Evolutionary conservation across 1,140 invertebrate species (phyloP).

Genomic region (Drosophila ficusphila): DNA sequence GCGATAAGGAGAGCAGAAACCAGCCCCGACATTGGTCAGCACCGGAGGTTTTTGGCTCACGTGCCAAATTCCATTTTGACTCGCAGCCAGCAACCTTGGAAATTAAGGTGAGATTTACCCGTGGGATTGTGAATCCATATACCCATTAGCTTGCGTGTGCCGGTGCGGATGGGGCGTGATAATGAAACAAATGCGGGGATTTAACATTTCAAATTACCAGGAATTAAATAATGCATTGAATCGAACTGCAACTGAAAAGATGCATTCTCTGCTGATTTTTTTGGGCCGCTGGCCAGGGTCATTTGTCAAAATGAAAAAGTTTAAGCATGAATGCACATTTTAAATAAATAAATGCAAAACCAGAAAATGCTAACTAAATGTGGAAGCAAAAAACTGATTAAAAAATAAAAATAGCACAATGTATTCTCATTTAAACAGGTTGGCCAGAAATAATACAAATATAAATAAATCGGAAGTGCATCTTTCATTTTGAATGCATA

Average conservation of each 20-base stretch:
- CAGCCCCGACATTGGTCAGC: slow-evolving; percentile 91
- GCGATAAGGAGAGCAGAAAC: slow-evolving; percentile 89
- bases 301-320: neutral
- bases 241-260: slow-evolving; percentile 20
- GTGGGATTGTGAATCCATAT: slow-evolving; percentile 1
- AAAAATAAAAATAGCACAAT: neutral
- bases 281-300: slow-evolving; percentile 4
- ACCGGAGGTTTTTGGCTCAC: slow-evolving; percentile 90
- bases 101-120: slow-evolving; percentile 77
- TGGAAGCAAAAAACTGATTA: neutral
- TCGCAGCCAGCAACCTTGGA: slow-evolving; percentile 90
- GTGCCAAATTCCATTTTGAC: slow-evolving; percentile 90
- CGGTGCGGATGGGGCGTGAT: neutral
- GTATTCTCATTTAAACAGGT: slow-evolving; percentile 3
- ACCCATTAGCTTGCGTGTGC: slow-evolving; percentile 19
- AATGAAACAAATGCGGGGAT: slow-evolving; percentile 1
- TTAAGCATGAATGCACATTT: slow-evolving; percentile 9
- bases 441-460: neutral
- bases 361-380: slow-evolving; percentile 15
- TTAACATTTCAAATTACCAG: slow-evolving; percentile 35
- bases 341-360: slow-evolving; percentile 8
- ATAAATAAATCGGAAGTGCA: neutral
- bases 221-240: slow-evolving; percentile 28
- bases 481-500: neutral
- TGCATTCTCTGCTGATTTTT: neutral